Base-by-base conservation (phyloP, 2,797 vertebrate genomes). In the Pitangus sulphuratus region DNA sequence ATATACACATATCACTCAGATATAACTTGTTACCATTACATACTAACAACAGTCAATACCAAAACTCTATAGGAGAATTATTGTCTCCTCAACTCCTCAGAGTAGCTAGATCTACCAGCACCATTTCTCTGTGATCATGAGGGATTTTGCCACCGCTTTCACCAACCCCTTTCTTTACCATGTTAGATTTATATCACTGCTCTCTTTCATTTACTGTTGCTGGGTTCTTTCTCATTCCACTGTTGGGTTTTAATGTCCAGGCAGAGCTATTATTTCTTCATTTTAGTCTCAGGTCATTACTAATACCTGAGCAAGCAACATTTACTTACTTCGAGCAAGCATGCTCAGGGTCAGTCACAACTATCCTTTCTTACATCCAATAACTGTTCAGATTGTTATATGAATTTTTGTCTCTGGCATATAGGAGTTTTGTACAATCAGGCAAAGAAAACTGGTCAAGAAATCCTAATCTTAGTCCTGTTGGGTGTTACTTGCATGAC, bases 141-240 rank as follows among this genome's bases (percentile, higher is more conserved):
- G 6, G 10, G 6, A n/a, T 60, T 82, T 62, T 39, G 15, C 15
- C 48, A 50, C 14, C 9, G 8, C 33, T 57, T 4, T 78, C 37
- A 18, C 6, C 19, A 3, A 1, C 0, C 0, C 9, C 24, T 53
- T 62, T 7, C 28, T 69, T 83, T 58, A 33, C 12, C 15, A 18
- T 7, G 5, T 6, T 54, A 53, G 8, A 35, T 69, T 62, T 53
- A 12, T 16, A 25, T 24, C 24, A 21, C 15, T 28, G 33, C 5
- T 21, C 9, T 26, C 8, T 48, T 90, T 53, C 6, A 44, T 39
- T 57, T 83, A 25, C 31, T 39, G 3, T 58, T 58, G 2, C 28
- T 53, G 20, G 6, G 4, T 31, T 69, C 17, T 44, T 64, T 24
- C 15, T n/a, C 28, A 39, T 58, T 54, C 8, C 22, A 26, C 26